These are phyloP conservation scores for Listronotus oregonensis DNA, from an alignment of 1,140 invertebrate genomes.

Conservation along the genomic window DNA sequence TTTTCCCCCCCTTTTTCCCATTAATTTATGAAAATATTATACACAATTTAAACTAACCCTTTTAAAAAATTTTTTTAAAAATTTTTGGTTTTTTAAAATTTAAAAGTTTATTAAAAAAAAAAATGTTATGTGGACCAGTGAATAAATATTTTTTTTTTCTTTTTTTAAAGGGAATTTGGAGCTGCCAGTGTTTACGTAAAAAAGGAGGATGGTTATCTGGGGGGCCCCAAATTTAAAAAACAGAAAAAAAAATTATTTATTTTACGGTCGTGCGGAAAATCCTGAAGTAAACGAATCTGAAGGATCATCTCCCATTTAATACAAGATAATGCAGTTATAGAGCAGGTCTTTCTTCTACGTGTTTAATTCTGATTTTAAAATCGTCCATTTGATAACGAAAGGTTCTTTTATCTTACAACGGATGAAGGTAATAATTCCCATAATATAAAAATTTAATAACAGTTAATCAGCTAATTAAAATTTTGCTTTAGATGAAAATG, in stretches of 20 bases:
- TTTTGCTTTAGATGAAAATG: slow-evolving; percentile 14
- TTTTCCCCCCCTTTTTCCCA: slow-evolving; percentile 41
- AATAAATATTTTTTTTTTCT: not conserved
- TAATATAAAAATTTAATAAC: no score
- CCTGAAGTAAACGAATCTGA: slow-evolving; percentile 8
- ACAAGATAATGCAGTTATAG: slow-evolving; percentile 2
- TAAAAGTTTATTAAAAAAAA: no score
- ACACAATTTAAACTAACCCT: slow-evolving; percentile 10
- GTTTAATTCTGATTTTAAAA: slow-evolving; percentile 33
- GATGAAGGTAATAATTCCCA: slow-evolving; percentile 26
- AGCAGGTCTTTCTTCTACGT: slow-evolving; percentile 18
- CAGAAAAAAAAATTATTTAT: slow-evolving; percentile 36
- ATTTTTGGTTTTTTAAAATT: no score
- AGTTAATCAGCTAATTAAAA: no score
- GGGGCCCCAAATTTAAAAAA: not conserved
- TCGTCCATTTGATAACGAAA: slow-evolving; percentile 39
- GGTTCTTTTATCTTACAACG: slow-evolving; percentile 33
- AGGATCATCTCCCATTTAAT: slow-evolving; percentile 16
- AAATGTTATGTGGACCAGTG: not conserved
- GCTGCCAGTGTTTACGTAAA: slow-evolving; percentile 10
- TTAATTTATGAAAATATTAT: slow-evolving; percentile 24
- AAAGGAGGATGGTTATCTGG: slow-evolving; percentile 18
- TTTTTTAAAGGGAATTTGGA: slow-evolving; percentile 21
- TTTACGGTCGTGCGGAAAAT: slow-evolving; percentile 30
- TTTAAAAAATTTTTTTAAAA: no score